These are phyloP conservation scores for Trypoxylus dichotomus DNA, from an alignment of 1,140 invertebrate species.

Conservation along the genomic window DNA sequence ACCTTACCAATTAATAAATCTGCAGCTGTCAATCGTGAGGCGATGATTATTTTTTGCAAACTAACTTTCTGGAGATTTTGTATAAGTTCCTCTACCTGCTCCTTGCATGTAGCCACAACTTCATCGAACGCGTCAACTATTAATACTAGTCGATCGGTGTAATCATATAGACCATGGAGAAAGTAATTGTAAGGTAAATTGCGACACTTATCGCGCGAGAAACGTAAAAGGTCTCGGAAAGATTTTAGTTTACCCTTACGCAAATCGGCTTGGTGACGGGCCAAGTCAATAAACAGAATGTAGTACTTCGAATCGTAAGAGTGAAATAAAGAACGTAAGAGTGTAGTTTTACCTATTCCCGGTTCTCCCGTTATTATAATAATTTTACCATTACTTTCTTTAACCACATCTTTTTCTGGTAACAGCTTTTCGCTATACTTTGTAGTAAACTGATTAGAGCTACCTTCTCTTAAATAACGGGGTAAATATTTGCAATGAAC, in stretches of 20 bases:
- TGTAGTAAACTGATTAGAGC: no score
- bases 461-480: no score
- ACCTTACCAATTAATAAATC: neutral
- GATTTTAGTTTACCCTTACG: neutral
- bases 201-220: neutral
- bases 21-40: neutral
- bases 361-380: neutral
- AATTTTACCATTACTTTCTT: neutral
- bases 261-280: neutral
- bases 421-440: no score
- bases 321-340: neutral
- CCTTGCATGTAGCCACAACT: neutral
- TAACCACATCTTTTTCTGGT: neutral
- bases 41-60: neutral
- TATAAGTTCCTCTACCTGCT: neutral
- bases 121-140: neutral
- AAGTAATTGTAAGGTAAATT: neutral
- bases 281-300: neutral
- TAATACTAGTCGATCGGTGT: neutral
- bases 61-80: neutral
- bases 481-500: no score
- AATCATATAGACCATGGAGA: neutral
- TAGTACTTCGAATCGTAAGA: neutral
- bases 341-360: neutral
- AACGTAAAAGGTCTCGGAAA: neutral